Evolutionary conservation across 2,797 vertebrate species (phyloP).

Genomic region (Ctenochaetus hawaiiensis): DNA sequence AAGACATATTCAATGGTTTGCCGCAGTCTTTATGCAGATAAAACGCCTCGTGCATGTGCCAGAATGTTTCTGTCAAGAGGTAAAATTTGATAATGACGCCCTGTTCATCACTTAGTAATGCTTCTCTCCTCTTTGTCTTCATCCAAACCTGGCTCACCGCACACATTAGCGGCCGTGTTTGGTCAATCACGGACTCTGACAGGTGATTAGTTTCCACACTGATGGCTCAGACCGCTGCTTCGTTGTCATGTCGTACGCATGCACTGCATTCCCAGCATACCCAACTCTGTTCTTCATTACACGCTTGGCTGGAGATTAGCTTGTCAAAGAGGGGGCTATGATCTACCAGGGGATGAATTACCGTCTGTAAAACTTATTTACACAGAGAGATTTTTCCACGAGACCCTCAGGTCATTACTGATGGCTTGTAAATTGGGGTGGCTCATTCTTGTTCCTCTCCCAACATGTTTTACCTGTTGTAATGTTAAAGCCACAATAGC

Average conservation of each 20-base stretch:
- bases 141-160: slow-evolving; percentile 1
- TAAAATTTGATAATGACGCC: slow-evolving; percentile 9
- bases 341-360: slow-evolving; percentile 63
- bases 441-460: slow-evolving; percentile 28
- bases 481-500: slow-evolving; percentile 7
- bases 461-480: slow-evolving; percentile 44
- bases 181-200: slow-evolving; percentile 40
- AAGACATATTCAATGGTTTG: slow-evolving; percentile 7
- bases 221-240: slow-evolving; percentile 22
- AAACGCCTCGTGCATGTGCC: slow-evolving; percentile 9
- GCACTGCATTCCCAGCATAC: slow-evolving; percentile 22
- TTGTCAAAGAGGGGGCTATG: slow-evolving; percentile 56
- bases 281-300: slow-evolving; percentile 78
- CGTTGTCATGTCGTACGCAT: slow-evolving; percentile 47
- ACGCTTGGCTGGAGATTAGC: slow-evolving; percentile 74
- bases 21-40: slow-evolving; percentile 11
- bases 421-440: slow-evolving; percentile 46
- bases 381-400: slow-evolving; percentile 55
- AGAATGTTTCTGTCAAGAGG: slow-evolving; percentile 8
- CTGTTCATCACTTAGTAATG: slow-evolving; percentile 18
- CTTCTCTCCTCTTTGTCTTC: slow-evolving; percentile 20
- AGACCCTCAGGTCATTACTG: slow-evolving; percentile 60
- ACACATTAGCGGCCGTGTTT: slow-evolving; percentile 29
- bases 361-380: slow-evolving; percentile 60
- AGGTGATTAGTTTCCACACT: slow-evolving; percentile 50